Conservation (phyloP, 2,113 vertebrate species). For the Etheostoma cragini region DNA sequence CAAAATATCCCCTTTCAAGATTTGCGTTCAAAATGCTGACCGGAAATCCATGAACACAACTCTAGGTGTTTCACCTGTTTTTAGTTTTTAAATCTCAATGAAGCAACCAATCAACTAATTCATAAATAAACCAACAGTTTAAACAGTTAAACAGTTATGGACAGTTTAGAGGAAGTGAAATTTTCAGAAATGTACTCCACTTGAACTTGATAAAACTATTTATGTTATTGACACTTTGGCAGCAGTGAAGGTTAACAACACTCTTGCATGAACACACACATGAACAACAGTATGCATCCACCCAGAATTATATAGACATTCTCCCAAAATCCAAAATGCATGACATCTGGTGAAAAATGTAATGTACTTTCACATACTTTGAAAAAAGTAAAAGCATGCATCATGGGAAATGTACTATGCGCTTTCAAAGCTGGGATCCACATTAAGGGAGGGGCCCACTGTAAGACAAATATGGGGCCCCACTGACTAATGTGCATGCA, state of each 20-base stretch:
- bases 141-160: no score
- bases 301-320: slow-evolving; percentile 11
- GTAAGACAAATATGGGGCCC: slow-evolving; percentile 49
- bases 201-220: slow-evolving; percentile 12
- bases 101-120: neutral
- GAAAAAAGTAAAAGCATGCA: slow-evolving; percentile 24
- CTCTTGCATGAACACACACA: neutral
- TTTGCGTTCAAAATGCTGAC: neutral
- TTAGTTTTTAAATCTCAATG: neutral
- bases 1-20: neutral
- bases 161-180: neutral
- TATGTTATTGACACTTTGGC: slow-evolving; percentile 7
- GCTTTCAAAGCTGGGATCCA: slow-evolving; percentile 62
- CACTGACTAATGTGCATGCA: slow-evolving; percentile 52
- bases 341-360: slow-evolving; percentile 9
- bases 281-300: slow-evolving; percentile 4
- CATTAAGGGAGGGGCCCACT: slow-evolving; percentile 59
- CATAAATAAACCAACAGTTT: no score
- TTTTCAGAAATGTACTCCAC: slow-evolving; percentile 2
- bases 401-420: slow-evolving; percentile 57
- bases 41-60: neutral
- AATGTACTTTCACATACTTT: slow-evolving; percentile 40
- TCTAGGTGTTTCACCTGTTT: neutral
- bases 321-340: slow-evolving; percentile 6
- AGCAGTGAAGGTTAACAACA: slow-evolving; percentile 35